Conservation (phyloP, 2,113 vertebrate species). For the Pristiophorus japonicus region DNA sequence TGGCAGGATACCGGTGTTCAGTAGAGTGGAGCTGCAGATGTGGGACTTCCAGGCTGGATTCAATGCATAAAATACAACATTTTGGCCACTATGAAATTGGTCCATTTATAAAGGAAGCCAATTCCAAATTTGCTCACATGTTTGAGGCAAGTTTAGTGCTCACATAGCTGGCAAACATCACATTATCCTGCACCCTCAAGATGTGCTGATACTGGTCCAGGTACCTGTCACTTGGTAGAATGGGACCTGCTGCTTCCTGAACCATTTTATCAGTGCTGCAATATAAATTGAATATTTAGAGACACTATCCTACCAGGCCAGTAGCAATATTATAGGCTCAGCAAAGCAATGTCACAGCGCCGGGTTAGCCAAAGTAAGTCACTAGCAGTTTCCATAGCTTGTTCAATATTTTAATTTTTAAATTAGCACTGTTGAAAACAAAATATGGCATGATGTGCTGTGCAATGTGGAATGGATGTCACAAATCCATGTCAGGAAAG, state of each 20-base stretch:
- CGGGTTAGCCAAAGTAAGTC: not conserved
- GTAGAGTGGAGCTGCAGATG: not conserved
- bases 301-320: not conserved
- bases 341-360: not conserved
- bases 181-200: not conserved
- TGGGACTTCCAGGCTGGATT: not conserved
- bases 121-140: not conserved
- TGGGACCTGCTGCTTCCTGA: too few relatives aligned
- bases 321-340: not conserved
- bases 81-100: not conserved
- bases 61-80: not conserved
- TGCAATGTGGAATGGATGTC: not conserved
- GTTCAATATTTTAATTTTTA: not conserved
- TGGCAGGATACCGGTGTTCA: not conserved
- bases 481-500: not conserved
- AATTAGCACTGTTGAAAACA: not conserved
- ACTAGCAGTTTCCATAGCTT: not conserved
- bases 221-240: not conserved
- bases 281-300: not conserved
- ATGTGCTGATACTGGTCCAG: not conserved
- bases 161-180: not conserved
- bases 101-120: not conserved
- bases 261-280: not conserved
- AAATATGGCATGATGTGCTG: not conserved
- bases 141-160: not conserved